Conservation (phyloP, 2,797 vertebrate species). For the Microctenopoma stevenorrisi region DNA sequence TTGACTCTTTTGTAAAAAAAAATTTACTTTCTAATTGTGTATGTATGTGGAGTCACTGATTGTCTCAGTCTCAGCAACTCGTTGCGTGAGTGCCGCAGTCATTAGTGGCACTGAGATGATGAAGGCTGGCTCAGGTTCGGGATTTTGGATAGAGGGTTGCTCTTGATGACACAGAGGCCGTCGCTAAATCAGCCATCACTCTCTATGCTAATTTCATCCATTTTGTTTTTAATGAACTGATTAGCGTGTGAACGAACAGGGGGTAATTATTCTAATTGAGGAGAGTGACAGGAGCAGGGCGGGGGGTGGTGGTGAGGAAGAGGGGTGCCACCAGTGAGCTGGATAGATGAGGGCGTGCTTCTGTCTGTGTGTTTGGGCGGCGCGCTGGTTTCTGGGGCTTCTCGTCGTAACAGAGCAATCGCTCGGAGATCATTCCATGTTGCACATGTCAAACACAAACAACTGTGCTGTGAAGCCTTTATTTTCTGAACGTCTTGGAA, state of each 20-base stretch:
- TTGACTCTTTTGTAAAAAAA: neutral
- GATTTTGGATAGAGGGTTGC: conserved; percentile 30
- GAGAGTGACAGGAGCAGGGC: conserved; percentile 81
- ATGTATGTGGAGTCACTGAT: conserved; percentile 26
- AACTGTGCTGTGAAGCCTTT: conserved; percentile 67
- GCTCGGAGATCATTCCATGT: conserved; percentile 60
- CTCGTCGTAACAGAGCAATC: conserved; percentile 69
- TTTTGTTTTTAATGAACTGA: conserved; percentile 89
- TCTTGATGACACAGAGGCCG: conserved; percentile 77
- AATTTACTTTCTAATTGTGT: too few species aligned
- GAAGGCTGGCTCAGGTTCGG: conserved; percentile 56
- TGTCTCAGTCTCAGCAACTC: conserved; percentile 48
- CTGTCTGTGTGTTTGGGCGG: neutral
- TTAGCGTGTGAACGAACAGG: conserved; percentile 83
- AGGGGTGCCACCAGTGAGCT: conserved; percentile 51
- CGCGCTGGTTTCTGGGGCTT: conserved; percentile 55
- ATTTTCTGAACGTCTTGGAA: conserved; percentile 54
- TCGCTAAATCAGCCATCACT: conserved; percentile 82
- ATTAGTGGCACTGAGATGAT: conserved; percentile 48
- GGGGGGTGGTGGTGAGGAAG: conserved; percentile 69
- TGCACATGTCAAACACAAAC: conserved; percentile 69
- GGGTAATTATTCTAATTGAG: conserved; percentile 87
- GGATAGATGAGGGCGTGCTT: conserved; percentile 45
- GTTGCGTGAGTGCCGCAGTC: conserved; percentile 47
- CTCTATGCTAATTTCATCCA: conserved; percentile 85